A percentile compares a stretch with the other conserved stretches of the same genome.
Conservation (phyloP, 2,888 invertebrate species). For the Erannis defoliaria region DNA sequence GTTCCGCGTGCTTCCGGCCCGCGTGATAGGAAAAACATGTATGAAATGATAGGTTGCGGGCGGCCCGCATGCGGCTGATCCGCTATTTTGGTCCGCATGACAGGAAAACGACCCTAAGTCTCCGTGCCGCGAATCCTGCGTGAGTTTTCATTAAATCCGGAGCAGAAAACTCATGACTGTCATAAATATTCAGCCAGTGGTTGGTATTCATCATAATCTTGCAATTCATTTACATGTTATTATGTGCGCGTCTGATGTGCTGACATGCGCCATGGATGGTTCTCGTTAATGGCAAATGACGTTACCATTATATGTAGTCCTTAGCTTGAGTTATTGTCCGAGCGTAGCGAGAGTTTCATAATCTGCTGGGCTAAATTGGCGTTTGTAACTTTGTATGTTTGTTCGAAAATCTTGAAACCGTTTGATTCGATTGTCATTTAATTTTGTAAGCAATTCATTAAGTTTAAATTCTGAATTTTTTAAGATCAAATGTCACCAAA, state of each 20-base stretch:
- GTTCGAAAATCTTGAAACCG: too few species aligned
- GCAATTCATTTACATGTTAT: constrained; percentile 80
- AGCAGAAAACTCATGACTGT: constrained; percentile 59
- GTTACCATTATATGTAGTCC: constrained; percentile 23
- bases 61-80: too few species aligned
- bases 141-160: constrained; percentile 57
- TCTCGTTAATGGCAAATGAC: constrained; percentile 32
- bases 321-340: not conserved
- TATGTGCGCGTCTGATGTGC: constrained; percentile 63
- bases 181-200: constrained; percentile 75
- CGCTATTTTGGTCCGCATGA: too few species aligned
- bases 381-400: too few species aligned
- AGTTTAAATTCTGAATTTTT: too few species aligned
- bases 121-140: constrained; percentile 42
- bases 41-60: too few species aligned
- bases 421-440: too few species aligned
- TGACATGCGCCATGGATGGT: constrained; percentile 49
- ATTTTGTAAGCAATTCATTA: not conserved
- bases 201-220: constrained; percentile 75
- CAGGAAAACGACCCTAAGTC: constrained; percentile 10
- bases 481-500: too few species aligned
- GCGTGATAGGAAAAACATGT: too few species aligned
- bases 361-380: too few species aligned
- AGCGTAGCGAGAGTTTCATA: too few species aligned
- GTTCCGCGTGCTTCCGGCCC: too few species aligned